Evolutionary conservation across 1,140 invertebrate species (phyloP).

Genomic region (Drosophila seguyi): DNA sequence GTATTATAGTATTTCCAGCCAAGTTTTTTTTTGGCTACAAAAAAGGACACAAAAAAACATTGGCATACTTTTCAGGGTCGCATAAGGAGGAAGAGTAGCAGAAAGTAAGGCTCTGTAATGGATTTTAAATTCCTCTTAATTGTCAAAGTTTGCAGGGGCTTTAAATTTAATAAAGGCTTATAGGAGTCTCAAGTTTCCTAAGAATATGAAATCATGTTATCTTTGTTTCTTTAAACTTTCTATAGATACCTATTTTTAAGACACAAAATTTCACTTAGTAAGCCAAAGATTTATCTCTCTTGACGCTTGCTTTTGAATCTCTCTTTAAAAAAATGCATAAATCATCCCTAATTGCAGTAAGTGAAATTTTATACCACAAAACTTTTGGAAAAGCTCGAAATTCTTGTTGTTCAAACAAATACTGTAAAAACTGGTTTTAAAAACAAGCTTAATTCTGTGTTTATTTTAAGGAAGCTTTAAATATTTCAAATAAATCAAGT

Average conservation of each 20-base stretch:
- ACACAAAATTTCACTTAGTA: not conserved
- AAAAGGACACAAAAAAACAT: slow-evolving; percentile 15
- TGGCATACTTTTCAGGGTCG: slow-evolving; percentile 69
- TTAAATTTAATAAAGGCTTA: not conserved
- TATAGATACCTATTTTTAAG: not conserved
- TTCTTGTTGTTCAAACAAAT: not conserved
- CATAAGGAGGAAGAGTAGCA: not conserved
- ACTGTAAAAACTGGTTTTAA: not conserved
- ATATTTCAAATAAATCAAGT: not conserved
- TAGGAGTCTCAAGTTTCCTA: not conserved
- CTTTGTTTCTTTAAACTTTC: not conserved
- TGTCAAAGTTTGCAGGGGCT: not conserved
- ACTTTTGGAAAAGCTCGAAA: slow-evolving; percentile 4
- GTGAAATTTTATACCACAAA: not conserved
- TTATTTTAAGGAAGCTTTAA: not conserved
- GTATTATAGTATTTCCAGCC: slow-evolving; percentile 11
- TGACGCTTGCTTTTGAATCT: not conserved
- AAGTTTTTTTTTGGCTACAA: slow-evolving; percentile 29
- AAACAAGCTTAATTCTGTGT: not conserved
- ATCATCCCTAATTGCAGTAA: slow-evolving; percentile 25
- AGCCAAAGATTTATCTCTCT: no score
- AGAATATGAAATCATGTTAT: not conserved
- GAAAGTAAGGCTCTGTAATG: not conserved
- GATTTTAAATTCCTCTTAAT: not conserved
- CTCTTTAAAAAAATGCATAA: not conserved